Evolutionary conservation across 2,888 invertebrate genomes (phyloP).

Genomic region (Drosophila paramelanica): DNA sequence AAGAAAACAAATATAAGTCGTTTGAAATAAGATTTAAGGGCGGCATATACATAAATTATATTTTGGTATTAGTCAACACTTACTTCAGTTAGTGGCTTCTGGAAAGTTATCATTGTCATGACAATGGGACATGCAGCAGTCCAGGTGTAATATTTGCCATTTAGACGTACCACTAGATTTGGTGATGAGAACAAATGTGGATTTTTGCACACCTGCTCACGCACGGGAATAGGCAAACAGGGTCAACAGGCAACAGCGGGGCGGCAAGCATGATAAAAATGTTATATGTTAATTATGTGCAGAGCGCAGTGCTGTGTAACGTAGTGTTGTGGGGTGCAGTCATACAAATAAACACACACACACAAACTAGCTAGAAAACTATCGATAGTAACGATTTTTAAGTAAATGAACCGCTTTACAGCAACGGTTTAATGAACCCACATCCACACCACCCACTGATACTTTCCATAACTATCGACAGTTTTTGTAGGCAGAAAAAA

Average conservation of each 20-base stretch:
- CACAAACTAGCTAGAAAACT: slow-evolving; percentile 27
- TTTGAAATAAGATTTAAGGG: neutral
- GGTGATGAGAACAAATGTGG: slow-evolving; percentile 91
- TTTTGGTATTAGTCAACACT: slow-evolving; percentile 63
- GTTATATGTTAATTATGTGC: slow-evolving; percentile 43
- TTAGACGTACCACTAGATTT: slow-evolving; percentile 93
- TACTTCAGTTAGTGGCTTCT: slow-evolving; percentile 92
- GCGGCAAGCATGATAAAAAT: slow-evolving; percentile 35
- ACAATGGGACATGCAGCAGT: slow-evolving; percentile 95
- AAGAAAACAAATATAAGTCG: slow-evolving; percentile 4
- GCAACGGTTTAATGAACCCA: no score
- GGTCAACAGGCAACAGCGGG: slow-evolving; percentile 16
- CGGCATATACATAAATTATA: neutral
- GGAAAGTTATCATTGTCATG: slow-evolving; percentile 93
- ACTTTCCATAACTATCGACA: slow-evolving; percentile 24
- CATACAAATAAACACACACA: slow-evolving; percentile 16
- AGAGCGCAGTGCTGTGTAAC: slow-evolving; percentile 30
- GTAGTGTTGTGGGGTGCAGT: slow-evolving; percentile 32
- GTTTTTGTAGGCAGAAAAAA: neutral
- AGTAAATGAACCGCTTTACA: no score
- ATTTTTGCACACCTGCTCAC: slow-evolving; percentile 87
- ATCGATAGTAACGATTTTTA: slow-evolving; percentile 16
- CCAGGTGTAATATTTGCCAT: slow-evolving; percentile 96
- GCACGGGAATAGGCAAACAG: neutral
- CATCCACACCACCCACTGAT: no score